phyloP scores from a whole-genome alignment of 2,888 invertebrate species.

The Phorcus lineatus region DNA sequence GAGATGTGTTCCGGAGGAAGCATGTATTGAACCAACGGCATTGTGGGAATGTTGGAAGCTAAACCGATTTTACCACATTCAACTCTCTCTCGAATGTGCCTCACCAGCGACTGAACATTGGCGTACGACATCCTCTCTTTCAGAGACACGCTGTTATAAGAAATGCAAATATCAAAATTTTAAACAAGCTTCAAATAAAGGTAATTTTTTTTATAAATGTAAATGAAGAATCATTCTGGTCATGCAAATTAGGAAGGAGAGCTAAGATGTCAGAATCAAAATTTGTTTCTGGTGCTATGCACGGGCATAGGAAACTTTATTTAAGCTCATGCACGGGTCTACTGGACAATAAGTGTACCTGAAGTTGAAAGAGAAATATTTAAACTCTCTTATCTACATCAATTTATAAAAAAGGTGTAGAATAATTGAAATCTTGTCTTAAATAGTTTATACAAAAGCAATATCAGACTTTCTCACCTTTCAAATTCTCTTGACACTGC shows the following conservation, averaged over 20 bases:
- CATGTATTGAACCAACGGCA: constrained; percentile 62
- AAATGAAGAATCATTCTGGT: neutral
- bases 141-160: constrained; percentile 74
- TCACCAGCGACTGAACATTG: constrained; percentile 89
- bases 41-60: constrained; percentile 42
- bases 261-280: too few species aligned
- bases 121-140: constrained; percentile 82
- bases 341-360: too few species aligned
- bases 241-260: too few species aligned
- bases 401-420: too few species aligned
- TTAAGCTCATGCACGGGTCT: too few species aligned
- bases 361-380: too few species aligned
- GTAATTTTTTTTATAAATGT: neutral
- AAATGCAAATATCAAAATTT: neutral
- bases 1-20: constrained; percentile 51
- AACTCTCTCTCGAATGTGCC: constrained; percentile 86
- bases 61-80: constrained; percentile 69
- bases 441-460: too few species aligned
- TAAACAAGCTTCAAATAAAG: neutral
- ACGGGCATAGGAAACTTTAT: too few species aligned
- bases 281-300: too few species aligned
- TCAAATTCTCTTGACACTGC: constrained; percentile 37
- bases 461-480: constrained; percentile 15
- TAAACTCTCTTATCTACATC: too few species aligned
- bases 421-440: too few species aligned